Base-by-base conservation (phyloP, 1,140 invertebrate genomes). In the Ruditapes philippinarum region DNA sequence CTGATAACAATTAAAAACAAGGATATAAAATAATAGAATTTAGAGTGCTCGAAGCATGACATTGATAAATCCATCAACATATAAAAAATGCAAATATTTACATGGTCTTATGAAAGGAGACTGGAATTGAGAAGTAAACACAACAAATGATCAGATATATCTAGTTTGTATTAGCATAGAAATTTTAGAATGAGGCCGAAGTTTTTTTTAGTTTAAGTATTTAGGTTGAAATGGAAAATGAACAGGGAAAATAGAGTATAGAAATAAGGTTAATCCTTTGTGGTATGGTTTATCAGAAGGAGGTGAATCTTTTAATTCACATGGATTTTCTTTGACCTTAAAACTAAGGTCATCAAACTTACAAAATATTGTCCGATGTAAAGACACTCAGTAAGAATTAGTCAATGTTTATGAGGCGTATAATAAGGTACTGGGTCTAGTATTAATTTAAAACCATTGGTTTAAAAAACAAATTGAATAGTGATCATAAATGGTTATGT, bases 321-420 rank as follows among this genome's bases (percentile, higher is more conserved):
- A 28, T 25, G 57, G 57, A 62, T 62, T 62, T 62, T 28, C 25
- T 28, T 28, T 62, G 5, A 62, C 57, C 57, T 62, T 62, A 62
- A 45, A 62, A 62, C 57, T 62, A 14, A 62, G 57, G 57, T 62
- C 57, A 62, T 62, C 28, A 28, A 62, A 62, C 57, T 62, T 62
- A 28, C n/a, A 62, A 62, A 54, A 3, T n/a, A 62, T 25, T 62
- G 57, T 62, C 57, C 19, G n/a, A 3, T 28, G 57, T 25, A 28
- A 62, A 62, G 22, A 25, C 7, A 5, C n/a, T n/a, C n/a, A 5
- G n/a, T 62, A n/a, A 62, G 57, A 11, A n/a, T 62, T 1, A n/a
- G 57, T n/a, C 25, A 62, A 62, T 62, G 28, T n/a, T 62, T 11
- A 62, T 45, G 42, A 45, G n/a, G n/a, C n/a, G n/a, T n/a, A n/a